These are phyloP conservation scores for Eupithecia inturbata DNA, from an alignment of 2,888 invertebrate species.

Conservation along the genomic window DNA sequence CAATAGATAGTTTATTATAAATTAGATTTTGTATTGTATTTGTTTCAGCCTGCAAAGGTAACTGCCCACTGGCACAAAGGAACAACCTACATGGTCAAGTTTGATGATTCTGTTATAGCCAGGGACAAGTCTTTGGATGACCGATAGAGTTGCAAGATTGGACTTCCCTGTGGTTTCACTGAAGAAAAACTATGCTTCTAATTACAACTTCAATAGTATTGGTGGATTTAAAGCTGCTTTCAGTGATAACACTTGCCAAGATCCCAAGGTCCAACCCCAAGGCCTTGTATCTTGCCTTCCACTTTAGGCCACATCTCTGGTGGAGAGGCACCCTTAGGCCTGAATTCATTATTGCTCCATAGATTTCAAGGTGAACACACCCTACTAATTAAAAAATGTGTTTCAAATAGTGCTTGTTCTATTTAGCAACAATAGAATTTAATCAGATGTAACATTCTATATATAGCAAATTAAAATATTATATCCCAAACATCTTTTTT, in stretches of 20 bases:
- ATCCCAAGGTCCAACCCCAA: not conserved
- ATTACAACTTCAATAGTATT: not conserved
- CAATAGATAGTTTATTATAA: not conserved
- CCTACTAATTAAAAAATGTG: not conserved
- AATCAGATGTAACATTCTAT: not conserved
- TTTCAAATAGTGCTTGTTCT: not conserved
- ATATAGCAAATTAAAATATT: not conserved
- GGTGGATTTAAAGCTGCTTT: not conserved
- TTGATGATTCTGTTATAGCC: slow-evolving; percentile 95
- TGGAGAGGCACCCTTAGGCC: not conserved
- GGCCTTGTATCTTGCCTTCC: not conserved
- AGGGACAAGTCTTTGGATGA: slow-evolving; percentile 96
- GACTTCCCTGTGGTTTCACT: not conserved
- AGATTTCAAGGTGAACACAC: not conserved
- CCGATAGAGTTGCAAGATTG: slow-evolving; percentile 77
- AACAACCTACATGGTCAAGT: slow-evolving; percentile 99
- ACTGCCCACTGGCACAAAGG: slow-evolving; percentile 99
- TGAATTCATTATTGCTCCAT: not conserved
- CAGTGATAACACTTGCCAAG: not conserved
- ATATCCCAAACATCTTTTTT: not conserved
- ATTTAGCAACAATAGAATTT: not conserved
- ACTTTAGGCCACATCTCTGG: not conserved
- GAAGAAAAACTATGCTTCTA: not conserved
- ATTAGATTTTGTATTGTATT: not conserved
- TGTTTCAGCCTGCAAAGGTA: slow-evolving; percentile 96